These are phyloP conservation scores for Oryzias javanicus DNA, from an alignment of 2,113 vertebrate genomes.

Conservation along the genomic window DNA sequence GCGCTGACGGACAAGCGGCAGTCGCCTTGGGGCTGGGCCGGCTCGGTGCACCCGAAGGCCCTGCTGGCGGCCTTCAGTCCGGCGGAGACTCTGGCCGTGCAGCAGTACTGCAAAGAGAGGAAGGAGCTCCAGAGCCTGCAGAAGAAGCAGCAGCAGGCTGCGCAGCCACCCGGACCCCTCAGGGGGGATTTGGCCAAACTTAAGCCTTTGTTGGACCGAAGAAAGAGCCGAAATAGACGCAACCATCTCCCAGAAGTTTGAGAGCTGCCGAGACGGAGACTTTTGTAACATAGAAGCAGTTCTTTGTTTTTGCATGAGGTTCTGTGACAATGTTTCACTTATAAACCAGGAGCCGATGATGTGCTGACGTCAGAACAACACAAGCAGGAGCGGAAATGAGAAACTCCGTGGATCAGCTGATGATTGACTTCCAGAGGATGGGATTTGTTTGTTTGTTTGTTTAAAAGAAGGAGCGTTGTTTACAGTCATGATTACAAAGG, in stretches of 20 bases:
- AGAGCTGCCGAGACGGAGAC: conserved; percentile 32
- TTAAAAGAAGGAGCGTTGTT: too few relatives aligned
- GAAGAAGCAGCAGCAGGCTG: conserved; percentile 41
- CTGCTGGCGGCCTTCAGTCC: conserved; percentile 86
- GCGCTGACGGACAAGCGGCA: conserved; percentile 85
- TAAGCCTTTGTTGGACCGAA: conserved; percentile 89
- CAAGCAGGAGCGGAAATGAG: too few relatives aligned
- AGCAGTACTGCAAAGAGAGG: conserved; percentile 94
- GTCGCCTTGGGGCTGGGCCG: conserved; percentile 87
- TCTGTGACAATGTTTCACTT: too few relatives aligned
- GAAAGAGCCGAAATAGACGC: conserved; percentile 93
- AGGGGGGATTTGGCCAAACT: conserved; percentile 92
- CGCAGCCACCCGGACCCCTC: conserved; percentile 54
- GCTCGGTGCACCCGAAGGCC: conserved; percentile 85
- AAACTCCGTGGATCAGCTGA: too few relatives aligned
- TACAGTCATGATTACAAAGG: too few relatives aligned
- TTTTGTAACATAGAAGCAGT: too few relatives aligned
- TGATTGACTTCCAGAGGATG: too few relatives aligned
- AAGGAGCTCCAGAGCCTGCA: conserved; percentile 80
- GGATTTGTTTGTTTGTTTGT: too few relatives aligned
- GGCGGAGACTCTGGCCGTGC: conserved; percentile 87
- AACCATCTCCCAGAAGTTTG: conserved; percentile 86
- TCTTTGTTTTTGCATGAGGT: too few relatives aligned
- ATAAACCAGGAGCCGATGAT: too few relatives aligned
- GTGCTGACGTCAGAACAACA: too few relatives aligned